These are phyloP conservation scores for Ridgeia piscesae DNA, from an alignment of 1,140 invertebrate species.

Conservation along the genomic window DNA sequence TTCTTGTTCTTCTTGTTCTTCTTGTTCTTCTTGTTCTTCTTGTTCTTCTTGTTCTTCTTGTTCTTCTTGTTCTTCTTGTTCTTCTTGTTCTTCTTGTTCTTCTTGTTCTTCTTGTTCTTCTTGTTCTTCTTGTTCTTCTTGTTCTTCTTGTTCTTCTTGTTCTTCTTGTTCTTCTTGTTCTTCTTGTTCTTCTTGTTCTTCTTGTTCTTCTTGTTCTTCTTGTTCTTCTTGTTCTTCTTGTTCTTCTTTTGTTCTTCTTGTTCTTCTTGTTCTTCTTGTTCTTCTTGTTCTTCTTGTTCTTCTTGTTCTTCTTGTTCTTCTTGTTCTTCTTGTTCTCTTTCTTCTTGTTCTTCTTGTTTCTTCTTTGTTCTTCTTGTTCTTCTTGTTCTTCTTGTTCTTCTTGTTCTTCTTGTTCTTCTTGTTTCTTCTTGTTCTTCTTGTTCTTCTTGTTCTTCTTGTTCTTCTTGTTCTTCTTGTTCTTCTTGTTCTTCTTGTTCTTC, in stretches of 20 bases:
- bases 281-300: conserved; percentile 25
- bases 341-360: not conserved
- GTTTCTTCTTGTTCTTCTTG: conserved; percentile 23
- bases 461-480: conserved; percentile 24
- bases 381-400: conserved; percentile 11
- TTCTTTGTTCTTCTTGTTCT: not conserved
- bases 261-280: conserved; percentile 23
- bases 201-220: not conserved
- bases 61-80: too few species aligned
- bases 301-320: conserved; percentile 26
- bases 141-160: conserved; percentile 10
- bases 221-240: not conserved
- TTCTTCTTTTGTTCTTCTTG: conserved; percentile 25
- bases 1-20: too few species aligned
- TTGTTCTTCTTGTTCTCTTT: conserved; percentile 25
- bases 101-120: conserved; percentile 13
- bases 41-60: too few species aligned
- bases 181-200: conserved; percentile 19
- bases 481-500: conserved; percentile 25
- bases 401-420: conserved; percentile 22
- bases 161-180: conserved; percentile 12
- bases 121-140: conserved; percentile 8
- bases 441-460: conserved; percentile 21
- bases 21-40: too few species aligned
- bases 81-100: too few species aligned